Base-by-base conservation (phyloP, 2,888 invertebrate genomes). In the Homarus gammarus region DNA sequence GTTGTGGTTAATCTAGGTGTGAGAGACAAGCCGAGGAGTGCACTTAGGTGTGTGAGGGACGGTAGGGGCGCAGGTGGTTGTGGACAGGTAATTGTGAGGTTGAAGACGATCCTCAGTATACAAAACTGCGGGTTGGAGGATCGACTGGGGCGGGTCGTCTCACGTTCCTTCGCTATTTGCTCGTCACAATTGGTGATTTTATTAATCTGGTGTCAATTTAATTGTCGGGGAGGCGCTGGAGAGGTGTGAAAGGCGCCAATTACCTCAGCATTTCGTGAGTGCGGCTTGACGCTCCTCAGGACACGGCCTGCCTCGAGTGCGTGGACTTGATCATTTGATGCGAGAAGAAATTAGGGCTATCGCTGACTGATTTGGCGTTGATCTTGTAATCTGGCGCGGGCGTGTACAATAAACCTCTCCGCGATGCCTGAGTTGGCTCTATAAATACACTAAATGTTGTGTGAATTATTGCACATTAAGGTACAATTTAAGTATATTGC, bases 121-220 rank as follows among this genome's bases (percentile, higher is more conserved):
- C 18, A 27, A 64, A n/a, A 64, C 64, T 6, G 61, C 12, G 27
- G 64, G 27, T 64, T 64, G 64, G 64, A 27, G 64, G 27, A 27
- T 27, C 27, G 64, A 64, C 27, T 64, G 27, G 64, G 27, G 27
- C 64, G 51, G 49, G 31, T 31, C 51, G 3, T 18, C 77, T 77
- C 77, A 49, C 77, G 51, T 51, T 27, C 77, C 77, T 49, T 51
- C 77, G 49, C 49, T 33, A 51, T 77, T 77, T 49, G 12, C 27
- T 49, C 31, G 51, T 77, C 49, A 33, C 40, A 77, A 33, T 31
- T 77, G 49, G 77, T 77, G 77, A 31, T 77, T 77, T 44, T 49
- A 77, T 77, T 77, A 77, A 77, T 77, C 77, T n/a, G 51, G 33
- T 77, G 77, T 77, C 77, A 77, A 49, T 77, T 77, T 77, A 77